Conservation (phyloP, 2,888 invertebrate genomes). For the Cremastobaeus sp. region DNA sequence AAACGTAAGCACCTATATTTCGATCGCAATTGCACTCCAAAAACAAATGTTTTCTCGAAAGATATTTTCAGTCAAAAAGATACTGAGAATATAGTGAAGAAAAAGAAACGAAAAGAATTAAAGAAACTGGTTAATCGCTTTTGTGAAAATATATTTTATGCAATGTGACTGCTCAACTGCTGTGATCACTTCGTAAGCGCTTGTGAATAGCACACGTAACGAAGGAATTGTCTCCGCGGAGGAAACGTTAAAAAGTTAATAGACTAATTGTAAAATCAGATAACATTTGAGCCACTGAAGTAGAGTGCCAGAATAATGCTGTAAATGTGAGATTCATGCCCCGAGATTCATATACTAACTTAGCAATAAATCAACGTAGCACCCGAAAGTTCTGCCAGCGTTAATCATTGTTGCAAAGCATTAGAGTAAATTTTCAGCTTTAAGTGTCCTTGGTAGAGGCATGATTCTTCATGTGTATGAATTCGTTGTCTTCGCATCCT, state of each 20-base stretch:
- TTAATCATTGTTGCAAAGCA: slow-evolving; percentile 49
- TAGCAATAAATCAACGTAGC: slow-evolving; percentile 50
- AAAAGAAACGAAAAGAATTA: too few relatives aligned
- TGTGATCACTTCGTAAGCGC: too few relatives aligned
- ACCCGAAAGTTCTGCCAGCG: slow-evolving; percentile 40
- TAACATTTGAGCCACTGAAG: slow-evolving; percentile 18
- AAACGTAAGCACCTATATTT: slow-evolving; percentile 29
- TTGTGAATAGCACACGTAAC: too few relatives aligned
- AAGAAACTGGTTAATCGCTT: too few relatives aligned
- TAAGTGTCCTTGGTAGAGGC: slow-evolving; percentile 32
- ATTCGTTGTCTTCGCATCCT: slow-evolving; percentile 45
- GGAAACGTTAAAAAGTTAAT: slow-evolving; percentile 7
- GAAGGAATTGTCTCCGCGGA: too few relatives aligned
- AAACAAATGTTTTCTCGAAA: too few relatives aligned
- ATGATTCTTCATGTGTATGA: slow-evolving; percentile 46
- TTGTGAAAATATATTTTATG: too few relatives aligned
- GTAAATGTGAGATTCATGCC: slow-evolving; percentile 22
- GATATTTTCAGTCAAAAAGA: too few relatives aligned
- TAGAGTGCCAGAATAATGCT: slow-evolving; percentile 23
- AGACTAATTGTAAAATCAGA: slow-evolving; percentile 19
- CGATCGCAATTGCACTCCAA: too few relatives aligned
- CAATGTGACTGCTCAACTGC: too few relatives aligned
- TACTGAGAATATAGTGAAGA: too few relatives aligned
- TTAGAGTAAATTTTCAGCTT: slow-evolving; percentile 50
- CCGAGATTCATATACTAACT: slow-evolving; percentile 45